A percentile compares a stretch with the other conserved stretches of the same genome.
These are phyloP conservation scores for Bagarius yarrelli DNA, from an alignment of 2,113 vertebrate genomes.

Conservation along the genomic window DNA sequence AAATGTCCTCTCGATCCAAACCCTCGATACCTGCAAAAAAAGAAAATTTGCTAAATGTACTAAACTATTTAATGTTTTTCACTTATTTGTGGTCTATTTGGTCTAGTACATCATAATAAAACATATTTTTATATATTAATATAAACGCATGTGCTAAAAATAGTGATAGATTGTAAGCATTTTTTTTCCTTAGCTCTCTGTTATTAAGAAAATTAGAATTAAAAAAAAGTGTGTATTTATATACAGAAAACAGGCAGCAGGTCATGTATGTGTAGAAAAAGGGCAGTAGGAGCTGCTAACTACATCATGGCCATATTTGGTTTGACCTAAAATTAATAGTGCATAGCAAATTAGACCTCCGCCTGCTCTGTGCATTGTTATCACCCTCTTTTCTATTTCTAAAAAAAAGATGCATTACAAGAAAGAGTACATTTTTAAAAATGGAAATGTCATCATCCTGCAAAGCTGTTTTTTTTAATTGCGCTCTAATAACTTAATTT, in stretches of 20 bases:
- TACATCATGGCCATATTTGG: constrained; percentile 17
- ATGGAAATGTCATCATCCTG: constrained; percentile 45
- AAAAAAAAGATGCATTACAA: constrained; percentile 41
- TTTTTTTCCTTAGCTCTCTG: too few species aligned
- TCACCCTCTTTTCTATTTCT: constrained; percentile 40
- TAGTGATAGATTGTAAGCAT: neutral
- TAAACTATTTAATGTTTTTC: neutral
- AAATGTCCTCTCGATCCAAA: constrained; percentile 95
- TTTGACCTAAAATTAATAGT: constrained; percentile 51
- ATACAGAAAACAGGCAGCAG: neutral
- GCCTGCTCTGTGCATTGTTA: constrained; percentile 25
- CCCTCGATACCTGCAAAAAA: constrained; percentile 81
- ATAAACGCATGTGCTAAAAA: constrained; percentile 17
- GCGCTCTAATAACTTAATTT: constrained; percentile 48
- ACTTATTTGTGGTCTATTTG: constrained; percentile 41
- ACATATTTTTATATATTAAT: neutral
- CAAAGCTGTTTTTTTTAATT: constrained; percentile 50
- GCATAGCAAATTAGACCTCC: constrained; percentile 43
- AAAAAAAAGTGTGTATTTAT: neutral
- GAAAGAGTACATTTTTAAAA: constrained; percentile 43
- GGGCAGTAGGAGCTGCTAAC: neutral
- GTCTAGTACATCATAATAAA: constrained; percentile 35
- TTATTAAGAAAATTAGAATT: too few species aligned
- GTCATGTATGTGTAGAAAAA: neutral
- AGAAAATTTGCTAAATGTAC: neutral